These are phyloP conservation scores for Camptogramma bilineatum DNA, from an alignment of 2,888 invertebrate genomes.

Conservation along the genomic window DNA sequence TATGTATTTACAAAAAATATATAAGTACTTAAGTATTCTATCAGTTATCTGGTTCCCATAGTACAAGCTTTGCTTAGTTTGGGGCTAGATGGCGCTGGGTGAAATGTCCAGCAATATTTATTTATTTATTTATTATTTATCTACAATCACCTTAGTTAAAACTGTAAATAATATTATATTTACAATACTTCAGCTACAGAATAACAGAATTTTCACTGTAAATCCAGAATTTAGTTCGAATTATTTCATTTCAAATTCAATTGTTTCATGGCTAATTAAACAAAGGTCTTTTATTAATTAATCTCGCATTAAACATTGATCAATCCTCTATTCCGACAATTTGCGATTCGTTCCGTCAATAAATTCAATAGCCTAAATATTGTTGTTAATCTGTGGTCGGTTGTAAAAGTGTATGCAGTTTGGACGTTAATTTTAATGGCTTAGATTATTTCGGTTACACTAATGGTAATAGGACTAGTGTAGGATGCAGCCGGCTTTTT, in stretches of 20 bases:
- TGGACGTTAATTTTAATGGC: conserved; percentile 42
- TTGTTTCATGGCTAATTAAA: not conserved
- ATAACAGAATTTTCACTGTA: not conserved
- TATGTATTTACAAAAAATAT: too few species aligned
- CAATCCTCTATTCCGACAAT: conserved; percentile 4
- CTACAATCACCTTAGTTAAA: too few species aligned
- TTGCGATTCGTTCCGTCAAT: conserved; percentile 19
- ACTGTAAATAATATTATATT: too few species aligned
- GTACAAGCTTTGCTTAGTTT: too few species aligned
- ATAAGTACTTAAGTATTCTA: too few species aligned
- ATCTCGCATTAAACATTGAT: not conserved
- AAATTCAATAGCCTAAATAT: conserved; percentile 20
- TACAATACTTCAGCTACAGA: not conserved
- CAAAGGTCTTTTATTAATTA: not conserved
- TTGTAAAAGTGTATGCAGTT: conserved; percentile 36
- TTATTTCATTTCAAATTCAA: too few species aligned
- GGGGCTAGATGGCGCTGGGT: too few species aligned
- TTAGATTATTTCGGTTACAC: conserved; percentile 37
- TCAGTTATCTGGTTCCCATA: too few species aligned
- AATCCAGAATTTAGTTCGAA: not conserved
- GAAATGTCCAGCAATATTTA: too few species aligned
- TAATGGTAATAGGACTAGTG: conserved; percentile 27
- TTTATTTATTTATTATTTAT: too few species aligned
- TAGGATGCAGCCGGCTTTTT: not conserved
- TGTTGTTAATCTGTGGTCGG: conserved; percentile 18